A percentile compares a stretch with the other conserved stretches of the same genome.
Evolutionary conservation across 2,888 invertebrate genomes (phyloP).

Genomic region (Clivina fossor): DNA sequence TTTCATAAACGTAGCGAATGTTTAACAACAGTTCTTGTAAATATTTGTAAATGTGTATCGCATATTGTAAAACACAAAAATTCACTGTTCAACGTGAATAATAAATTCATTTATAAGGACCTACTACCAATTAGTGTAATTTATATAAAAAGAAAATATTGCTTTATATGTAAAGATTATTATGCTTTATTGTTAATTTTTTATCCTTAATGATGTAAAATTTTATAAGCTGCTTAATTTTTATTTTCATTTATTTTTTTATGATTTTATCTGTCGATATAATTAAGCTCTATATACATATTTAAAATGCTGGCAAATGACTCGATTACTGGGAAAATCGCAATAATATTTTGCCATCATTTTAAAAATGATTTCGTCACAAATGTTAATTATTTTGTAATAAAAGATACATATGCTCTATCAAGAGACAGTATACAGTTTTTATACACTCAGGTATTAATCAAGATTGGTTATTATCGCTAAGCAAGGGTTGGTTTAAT

Average conservation of each 20-base stretch:
- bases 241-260: slow-evolving; percentile 10
- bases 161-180: neutral
- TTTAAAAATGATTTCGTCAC: neutral
- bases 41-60: slow-evolving; percentile 29
- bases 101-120: slow-evolving; percentile 1
- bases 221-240: slow-evolving; percentile 12
- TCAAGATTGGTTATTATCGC: slow-evolving; percentile 24
- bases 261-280: slow-evolving; percentile 19
- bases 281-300: slow-evolving; percentile 6
- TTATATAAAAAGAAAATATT: slow-evolving; percentile 1
- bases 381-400: slow-evolving; percentile 30
- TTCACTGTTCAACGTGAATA: slow-evolving; percentile 15
- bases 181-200: slow-evolving; percentile 7
- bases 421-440: slow-evolving; percentile 23
- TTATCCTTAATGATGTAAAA: slow-evolving; percentile 7
- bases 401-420: slow-evolving; percentile 30
- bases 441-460: slow-evolving; percentile 32
- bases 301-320: slow-evolving; percentile 23
- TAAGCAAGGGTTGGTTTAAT: slow-evolving; percentile 28
- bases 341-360: neutral
- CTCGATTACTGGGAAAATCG: neutral
- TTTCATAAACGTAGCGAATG: no score
- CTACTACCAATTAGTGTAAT: neutral
- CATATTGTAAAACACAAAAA: slow-evolving; percentile 18
- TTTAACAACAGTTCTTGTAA: slow-evolving; percentile 15